Conservation (phyloP, 1,140 invertebrate genomes). For the Stenopsyche tienmushanensis region DNA sequence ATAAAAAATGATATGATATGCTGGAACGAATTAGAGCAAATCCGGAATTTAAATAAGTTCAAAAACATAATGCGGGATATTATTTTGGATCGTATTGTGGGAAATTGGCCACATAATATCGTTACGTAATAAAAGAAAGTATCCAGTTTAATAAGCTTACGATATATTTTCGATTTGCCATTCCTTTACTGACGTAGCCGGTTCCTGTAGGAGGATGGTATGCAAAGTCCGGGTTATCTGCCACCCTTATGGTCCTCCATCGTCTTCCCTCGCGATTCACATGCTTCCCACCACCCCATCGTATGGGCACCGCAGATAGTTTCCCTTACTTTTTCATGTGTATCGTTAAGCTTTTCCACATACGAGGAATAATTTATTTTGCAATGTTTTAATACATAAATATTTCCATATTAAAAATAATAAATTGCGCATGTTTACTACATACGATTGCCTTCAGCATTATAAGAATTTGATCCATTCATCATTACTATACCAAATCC, state of each 20-base stretch:
- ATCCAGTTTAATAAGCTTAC: conserved; percentile 24
- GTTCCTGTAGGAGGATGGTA: conserved; percentile 16
- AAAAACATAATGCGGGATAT: background rate
- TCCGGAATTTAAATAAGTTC: no score
- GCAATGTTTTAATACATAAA: background rate
- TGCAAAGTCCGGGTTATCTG: conserved; percentile 36
- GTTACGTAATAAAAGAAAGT: conserved; percentile 22
- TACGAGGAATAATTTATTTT: background rate
- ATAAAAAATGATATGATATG: no score
- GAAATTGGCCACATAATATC: conserved; percentile 4
- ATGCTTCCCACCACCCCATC: background rate
- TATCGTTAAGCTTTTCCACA: conserved; percentile 11
- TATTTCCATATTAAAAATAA: no score
- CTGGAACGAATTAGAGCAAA: no score
- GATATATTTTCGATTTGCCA: conserved; percentile 28
- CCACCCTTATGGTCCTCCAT: background rate
- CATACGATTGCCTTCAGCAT: no score
- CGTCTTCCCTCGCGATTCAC: conserved; percentile 1
- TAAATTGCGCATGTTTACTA: no score
- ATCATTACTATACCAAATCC: no score
- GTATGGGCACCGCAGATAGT: conserved; percentile 9
- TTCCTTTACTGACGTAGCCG: conserved; percentile 8
- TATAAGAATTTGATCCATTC: no score
- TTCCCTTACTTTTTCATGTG: conserved; percentile 15
- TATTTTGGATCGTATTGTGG: no score